Conservation (phyloP, 1,140 invertebrate genomes). For the Heterodera carotae region DNA sequence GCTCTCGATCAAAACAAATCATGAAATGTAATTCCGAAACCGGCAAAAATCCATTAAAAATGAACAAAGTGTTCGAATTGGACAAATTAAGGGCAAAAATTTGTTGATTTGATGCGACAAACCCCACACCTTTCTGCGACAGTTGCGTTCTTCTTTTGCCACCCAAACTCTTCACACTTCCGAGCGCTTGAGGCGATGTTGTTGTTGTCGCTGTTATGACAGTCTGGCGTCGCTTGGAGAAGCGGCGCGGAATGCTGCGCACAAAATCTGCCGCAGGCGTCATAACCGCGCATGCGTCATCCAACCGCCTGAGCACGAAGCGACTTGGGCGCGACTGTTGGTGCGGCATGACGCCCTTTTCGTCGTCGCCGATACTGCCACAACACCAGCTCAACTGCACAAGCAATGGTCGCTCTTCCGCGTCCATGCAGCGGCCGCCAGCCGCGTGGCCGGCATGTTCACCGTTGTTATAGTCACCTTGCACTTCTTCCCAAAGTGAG, state of each 20-base stretch:
- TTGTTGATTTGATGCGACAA: no score
- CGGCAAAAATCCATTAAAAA: no score
- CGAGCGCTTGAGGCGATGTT: background rate
- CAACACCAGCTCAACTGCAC: slow-evolving; percentile 95
- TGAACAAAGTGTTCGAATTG: no score
- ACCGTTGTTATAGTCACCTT: slow-evolving; percentile 76
- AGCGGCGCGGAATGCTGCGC: slow-evolving; percentile 11
- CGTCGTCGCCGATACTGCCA: slow-evolving; percentile 66
- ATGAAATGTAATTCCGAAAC: no score
- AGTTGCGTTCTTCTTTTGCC: background rate
- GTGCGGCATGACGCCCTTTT: background rate
- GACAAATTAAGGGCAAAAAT: no score
- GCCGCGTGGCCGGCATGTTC: background rate
- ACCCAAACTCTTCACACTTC: background rate
- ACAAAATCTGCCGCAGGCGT: background rate
- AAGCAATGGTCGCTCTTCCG: slow-evolving; percentile 88
- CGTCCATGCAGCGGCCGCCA: slow-evolving; percentile 83
- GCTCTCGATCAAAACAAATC: no score
- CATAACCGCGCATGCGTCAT: background rate
- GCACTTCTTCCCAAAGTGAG: slow-evolving; percentile 93
- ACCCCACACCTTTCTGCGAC: background rate
- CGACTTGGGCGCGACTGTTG: background rate
- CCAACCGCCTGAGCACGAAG: slow-evolving; percentile 27
- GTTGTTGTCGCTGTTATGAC: slow-evolving; percentile 68
- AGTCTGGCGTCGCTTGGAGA: slow-evolving; percentile 74